Conservation (phyloP, 53 echinoderm and acorn worm species). For the Astropecten irregularis region DNA sequence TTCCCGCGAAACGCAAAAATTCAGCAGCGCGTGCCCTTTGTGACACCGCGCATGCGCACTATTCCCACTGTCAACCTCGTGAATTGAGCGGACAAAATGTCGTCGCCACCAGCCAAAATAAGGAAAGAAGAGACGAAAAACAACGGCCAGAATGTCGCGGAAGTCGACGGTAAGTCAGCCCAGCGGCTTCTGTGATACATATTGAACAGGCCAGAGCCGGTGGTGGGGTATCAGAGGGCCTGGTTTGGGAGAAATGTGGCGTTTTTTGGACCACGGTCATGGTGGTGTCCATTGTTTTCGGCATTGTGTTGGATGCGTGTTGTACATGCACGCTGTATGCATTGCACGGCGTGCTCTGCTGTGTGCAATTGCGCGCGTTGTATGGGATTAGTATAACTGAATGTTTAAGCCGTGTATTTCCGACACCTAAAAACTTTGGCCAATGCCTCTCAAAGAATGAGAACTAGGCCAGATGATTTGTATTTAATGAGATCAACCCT, state of each 20-base stretch:
- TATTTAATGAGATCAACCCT: no score
- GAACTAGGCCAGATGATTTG: no score
- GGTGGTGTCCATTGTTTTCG: conserved; percentile 52
- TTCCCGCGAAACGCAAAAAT: conserved; percentile 61
- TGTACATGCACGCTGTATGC: not conserved
- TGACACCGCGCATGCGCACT: conserved; percentile 60
- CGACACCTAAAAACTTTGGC: no score
- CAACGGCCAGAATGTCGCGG: conserved; percentile 96
- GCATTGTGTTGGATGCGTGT: conserved; percentile 53
- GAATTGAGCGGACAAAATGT: conserved; percentile 81
- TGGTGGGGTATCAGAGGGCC: not conserved
- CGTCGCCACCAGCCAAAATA: conserved; percentile 92
- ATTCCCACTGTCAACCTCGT: conserved; percentile 73
- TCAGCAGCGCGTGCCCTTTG: conserved; percentile 40
- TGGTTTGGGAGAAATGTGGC: conserved; percentile 18
- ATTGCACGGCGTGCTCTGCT: conserved; percentile 46
- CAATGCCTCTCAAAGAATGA: no score
- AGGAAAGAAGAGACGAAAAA: conserved; percentile 98
- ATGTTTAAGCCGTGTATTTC: conserved; percentile 24
- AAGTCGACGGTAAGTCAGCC: conserved; percentile 79
- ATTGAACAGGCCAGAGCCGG: not conserved
- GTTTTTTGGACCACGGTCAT: not conserved
- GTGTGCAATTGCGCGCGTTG: conserved; percentile 26
- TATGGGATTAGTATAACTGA: not conserved
- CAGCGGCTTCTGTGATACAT: conserved; percentile 8